A percentile compares a stretch with the other conserved stretches of the same genome.
phyloP scores from a whole-genome alignment of 2,113 vertebrate genomes.

The Myotis yumanensis region DNA sequence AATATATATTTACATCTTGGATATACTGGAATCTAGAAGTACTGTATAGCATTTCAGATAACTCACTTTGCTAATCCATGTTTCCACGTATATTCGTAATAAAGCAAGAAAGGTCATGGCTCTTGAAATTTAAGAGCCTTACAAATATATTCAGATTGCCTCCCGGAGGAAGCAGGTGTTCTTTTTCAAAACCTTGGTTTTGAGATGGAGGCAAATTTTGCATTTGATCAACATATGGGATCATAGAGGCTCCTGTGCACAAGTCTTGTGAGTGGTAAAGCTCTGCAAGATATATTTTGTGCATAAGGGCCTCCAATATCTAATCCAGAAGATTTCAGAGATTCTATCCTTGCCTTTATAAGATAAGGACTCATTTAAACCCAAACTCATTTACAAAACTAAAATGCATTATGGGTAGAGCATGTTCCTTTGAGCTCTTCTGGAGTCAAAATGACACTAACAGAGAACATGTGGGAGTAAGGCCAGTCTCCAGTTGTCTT shows the following conservation, averaged over 20 bases:
- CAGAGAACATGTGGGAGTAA: neutral
- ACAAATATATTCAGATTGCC: neutral
- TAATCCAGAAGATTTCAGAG: neutral
- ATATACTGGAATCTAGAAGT: neutral
- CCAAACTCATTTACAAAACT: neutral
- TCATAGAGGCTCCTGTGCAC: neutral
- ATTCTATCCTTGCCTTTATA: conserved; percentile 3
- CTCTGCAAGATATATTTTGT: neutral
- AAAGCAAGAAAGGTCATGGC: neutral
- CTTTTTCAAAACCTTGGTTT: conserved; percentile 21
- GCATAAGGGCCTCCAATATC: neutral
- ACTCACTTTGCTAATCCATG: neutral
- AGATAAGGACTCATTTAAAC: conserved; percentile 44
- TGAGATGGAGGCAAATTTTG: conserved; percentile 23
- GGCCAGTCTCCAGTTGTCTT: neutral
- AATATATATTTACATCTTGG: neutral
- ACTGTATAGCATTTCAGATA: neutral
- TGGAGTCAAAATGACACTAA: neutral
- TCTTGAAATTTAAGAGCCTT: conserved; percentile 28
- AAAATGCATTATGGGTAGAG: neutral
- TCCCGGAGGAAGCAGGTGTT: neutral
- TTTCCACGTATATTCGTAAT: neutral
- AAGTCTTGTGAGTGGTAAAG: neutral
- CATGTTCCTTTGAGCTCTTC: neutral
- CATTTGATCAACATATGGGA: neutral